Conservation (phyloP, 23 tunicate genomes). For the Styela clava region DNA sequence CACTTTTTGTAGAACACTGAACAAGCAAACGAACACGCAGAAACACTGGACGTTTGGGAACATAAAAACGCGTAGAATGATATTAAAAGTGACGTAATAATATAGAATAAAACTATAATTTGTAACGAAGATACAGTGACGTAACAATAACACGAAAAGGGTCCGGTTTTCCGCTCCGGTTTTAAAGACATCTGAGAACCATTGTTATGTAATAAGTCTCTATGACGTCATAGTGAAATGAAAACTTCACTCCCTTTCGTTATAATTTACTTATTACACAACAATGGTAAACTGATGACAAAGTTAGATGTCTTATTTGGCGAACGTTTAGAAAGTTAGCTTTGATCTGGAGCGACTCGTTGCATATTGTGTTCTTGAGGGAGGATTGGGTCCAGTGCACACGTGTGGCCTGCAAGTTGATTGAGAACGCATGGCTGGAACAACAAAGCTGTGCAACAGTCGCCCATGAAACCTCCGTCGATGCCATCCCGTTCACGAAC, state of each 20-base stretch:
- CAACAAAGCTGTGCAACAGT: not conserved
- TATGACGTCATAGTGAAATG: no score
- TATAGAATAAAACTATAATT: not conserved
- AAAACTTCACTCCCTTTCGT: no score
- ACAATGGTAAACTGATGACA: not conserved
- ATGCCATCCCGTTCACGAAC: conserved; percentile 19
- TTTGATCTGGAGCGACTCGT: conserved; percentile 12
- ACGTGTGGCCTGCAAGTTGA: conserved; percentile 7
- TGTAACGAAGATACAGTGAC: not conserved
- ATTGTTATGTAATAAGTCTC: no score
- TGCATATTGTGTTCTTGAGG: conserved; percentile 28
- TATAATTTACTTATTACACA: not conserved
- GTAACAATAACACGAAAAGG: not conserved
- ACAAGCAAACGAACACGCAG: no score
- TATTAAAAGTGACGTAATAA: not conserved
- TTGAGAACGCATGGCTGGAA: conserved; percentile 6
- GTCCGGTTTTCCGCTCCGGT: not conserved
- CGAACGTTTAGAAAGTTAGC: not conserved
- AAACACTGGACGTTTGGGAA: no score
- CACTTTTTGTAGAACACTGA: no score
- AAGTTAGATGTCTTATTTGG: not conserved
- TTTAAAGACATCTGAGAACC: no score
- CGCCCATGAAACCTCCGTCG: conserved; percentile 10
- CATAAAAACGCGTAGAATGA: not conserved
- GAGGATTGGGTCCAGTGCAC: not conserved